These are phyloP conservation scores for Ruditapes philippinarum DNA, from an alignment of 1,140 invertebrate species.

Conservation along the genomic window DNA sequence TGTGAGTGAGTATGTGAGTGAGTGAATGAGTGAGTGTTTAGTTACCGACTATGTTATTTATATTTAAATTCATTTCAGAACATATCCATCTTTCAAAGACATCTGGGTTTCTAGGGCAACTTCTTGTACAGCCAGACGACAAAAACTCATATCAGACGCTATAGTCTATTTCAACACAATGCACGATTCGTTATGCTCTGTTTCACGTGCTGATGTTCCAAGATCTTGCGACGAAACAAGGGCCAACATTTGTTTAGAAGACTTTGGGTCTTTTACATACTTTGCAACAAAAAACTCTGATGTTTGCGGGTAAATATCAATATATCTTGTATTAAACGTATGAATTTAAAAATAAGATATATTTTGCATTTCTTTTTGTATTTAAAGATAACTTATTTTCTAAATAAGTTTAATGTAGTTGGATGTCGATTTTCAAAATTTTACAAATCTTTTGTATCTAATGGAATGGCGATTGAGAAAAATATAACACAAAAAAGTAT, in stretches of 20 bases:
- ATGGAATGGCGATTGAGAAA: no score
- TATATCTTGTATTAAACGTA: no score
- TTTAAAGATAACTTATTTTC: no score
- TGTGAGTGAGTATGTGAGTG: no score
- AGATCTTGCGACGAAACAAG: not conserved
- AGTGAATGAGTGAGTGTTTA: no score
- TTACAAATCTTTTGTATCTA: no score
- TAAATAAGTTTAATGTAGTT: no score
- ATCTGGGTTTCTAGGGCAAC: not conserved
- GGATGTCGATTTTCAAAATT: no score
- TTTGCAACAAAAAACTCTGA: not conserved
- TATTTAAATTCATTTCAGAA: not conserved
- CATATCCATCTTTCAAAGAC: not conserved
- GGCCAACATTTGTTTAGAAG: not conserved
- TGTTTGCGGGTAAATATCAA: constrained; percentile 18
- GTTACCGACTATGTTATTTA: no score
- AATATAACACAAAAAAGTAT: no score
- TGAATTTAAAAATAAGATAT: no score
- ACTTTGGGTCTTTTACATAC: not conserved
- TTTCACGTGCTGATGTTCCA: not conserved
- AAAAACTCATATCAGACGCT: not conserved
- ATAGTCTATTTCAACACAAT: not conserved
- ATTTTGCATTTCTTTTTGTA: no score
- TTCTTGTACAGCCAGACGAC: not conserved
- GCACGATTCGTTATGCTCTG: not conserved